Percentiles rank a stretch among this genome's conserved stretches.
These are phyloP conservation scores for Nyleta sp. DNA, from an alignment of 2,888 invertebrate genomes.

Conservation along the genomic window DNA sequence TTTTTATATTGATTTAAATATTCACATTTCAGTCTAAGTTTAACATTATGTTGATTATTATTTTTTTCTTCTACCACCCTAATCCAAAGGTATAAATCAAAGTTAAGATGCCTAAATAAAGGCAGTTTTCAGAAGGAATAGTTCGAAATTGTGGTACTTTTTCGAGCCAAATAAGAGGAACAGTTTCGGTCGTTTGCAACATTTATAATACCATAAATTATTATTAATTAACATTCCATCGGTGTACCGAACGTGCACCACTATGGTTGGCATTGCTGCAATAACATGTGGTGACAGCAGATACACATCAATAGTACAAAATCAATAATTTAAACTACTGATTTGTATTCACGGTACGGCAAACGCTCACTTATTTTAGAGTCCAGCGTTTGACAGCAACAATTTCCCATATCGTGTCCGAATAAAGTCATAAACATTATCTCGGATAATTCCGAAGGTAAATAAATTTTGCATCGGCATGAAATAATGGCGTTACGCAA, in stretches of 20 bases:
- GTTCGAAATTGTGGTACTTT: slow-evolving; percentile 76
- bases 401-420: neutral
- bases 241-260: neutral
- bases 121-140: too few relatives aligned
- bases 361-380: neutral
- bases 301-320: slow-evolving; percentile 11
- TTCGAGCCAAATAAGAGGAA: too few relatives aligned
- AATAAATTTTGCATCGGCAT: too few relatives aligned
- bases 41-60: too few relatives aligned
- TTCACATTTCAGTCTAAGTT: too few relatives aligned
- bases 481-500: too few relatives aligned
- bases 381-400: neutral
- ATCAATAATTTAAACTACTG: slow-evolving; percentile 25
- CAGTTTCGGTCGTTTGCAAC: neutral
- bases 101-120: too few relatives aligned
- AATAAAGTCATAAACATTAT: too few relatives aligned
- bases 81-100: too few relatives aligned
- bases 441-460: too few relatives aligned
- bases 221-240: slow-evolving; percentile 2
- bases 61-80: too few relatives aligned
- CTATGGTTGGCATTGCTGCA: slow-evolving; percentile 5
- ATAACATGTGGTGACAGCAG: slow-evolving; percentile 18
- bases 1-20: too few relatives aligned
- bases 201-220: neutral
- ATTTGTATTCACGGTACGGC: slow-evolving; percentile 21